Conservation (phyloP, 2,797 vertebrate genomes). For the Anguilla anguilla region DNA sequence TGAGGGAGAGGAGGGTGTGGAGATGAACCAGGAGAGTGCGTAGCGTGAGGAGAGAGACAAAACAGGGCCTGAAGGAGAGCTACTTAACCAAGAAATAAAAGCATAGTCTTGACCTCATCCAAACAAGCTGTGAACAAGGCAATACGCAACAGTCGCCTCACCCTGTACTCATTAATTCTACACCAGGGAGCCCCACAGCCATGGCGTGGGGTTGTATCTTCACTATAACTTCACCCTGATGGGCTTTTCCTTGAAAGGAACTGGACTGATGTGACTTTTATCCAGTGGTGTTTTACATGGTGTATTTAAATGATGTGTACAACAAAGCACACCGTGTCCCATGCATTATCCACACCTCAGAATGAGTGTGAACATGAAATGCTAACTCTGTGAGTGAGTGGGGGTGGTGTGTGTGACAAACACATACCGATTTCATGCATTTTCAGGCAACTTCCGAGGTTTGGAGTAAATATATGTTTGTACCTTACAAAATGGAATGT, state of each 20-base stretch:
- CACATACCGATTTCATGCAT: background rate
- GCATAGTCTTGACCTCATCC: background rate
- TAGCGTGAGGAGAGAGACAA: background rate
- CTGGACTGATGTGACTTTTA: background rate
- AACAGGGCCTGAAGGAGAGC: background rate
- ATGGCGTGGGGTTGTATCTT: background rate
- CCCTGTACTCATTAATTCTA: background rate
- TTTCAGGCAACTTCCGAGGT: background rate
- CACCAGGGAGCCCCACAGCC: background rate
- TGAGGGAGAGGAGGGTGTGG: background rate
- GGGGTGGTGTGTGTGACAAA: background rate
- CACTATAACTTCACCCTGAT: background rate
- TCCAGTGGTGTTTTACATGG: background rate
- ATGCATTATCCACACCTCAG: background rate
- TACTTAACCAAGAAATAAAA: background rate
- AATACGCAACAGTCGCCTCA: background rate
- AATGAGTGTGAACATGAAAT: background rate
- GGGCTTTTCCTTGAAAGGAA: background rate
- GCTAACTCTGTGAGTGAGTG: background rate
- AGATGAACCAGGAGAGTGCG: background rate
- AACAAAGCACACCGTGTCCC: background rate
- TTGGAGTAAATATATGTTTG: background rate
- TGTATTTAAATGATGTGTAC: background rate
- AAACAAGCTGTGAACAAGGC: background rate
- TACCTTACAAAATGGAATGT: background rate